Evolutionary conservation across 2,797 vertebrate genomes (phyloP).

Genomic region (Muscicapa striata): DNA sequence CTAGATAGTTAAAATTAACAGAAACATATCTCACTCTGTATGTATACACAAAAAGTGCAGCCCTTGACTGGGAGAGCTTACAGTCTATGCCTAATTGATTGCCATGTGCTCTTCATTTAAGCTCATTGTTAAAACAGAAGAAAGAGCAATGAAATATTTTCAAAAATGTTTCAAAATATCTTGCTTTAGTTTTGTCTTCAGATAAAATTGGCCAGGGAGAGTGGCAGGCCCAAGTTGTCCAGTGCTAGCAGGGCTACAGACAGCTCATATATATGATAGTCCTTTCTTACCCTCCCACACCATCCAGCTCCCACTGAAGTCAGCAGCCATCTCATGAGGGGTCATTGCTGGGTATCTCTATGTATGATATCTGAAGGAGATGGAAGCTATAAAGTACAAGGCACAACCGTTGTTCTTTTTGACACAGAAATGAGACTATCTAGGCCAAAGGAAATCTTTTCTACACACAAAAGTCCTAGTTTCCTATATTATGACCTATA

Average conservation of each 20-base stretch:
- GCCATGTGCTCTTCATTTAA: constrained; percentile 13
- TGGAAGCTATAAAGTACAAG: not conserved
- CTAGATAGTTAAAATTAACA: constrained; percentile 13
- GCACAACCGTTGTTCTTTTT: not conserved
- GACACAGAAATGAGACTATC: not conserved
- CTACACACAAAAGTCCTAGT: not conserved
- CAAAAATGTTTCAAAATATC: not conserved
- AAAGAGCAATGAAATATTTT: not conserved
- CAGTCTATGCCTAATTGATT: not conserved
- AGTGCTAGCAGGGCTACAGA: not conserved
- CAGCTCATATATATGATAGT: not conserved
- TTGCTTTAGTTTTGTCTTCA: not conserved
- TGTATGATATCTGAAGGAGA: not conserved
- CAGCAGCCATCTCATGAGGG: not conserved
- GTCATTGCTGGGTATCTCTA: not conserved
- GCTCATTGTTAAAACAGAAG: not conserved
- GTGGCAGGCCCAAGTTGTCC: not conserved
- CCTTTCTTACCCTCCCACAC: not conserved
- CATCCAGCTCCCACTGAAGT: not conserved
- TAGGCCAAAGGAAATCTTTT: constrained; percentile 9
- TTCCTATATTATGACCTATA: constrained; percentile 32
- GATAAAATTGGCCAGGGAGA: not conserved
- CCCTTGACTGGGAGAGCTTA: constrained; percentile 9
- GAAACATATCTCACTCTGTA: not conserved
- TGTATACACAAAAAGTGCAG: constrained; percentile 10